These are phyloP conservation scores for Deilephila porcellus DNA, from an alignment of 2,888 invertebrate genomes.

Conservation along the genomic window DNA sequence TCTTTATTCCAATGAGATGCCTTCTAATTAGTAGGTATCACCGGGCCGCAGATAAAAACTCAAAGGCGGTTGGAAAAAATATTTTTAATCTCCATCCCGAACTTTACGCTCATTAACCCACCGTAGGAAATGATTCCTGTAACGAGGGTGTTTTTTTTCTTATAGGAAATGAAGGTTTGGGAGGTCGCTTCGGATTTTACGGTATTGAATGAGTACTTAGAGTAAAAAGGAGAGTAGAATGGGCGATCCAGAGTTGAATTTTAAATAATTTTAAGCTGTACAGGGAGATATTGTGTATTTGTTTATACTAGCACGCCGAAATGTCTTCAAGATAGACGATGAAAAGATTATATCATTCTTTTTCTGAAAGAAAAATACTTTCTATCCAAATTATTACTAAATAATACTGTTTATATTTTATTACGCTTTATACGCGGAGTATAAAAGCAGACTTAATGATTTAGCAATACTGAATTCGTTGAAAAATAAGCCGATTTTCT, in stretches of 20 bases:
- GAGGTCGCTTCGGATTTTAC: neutral
- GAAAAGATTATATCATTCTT: too few species aligned
- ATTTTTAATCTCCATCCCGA: slow-evolving; percentile 35
- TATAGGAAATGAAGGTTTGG: slow-evolving; percentile 13
- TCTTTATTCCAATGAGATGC: slow-evolving; percentile 18
- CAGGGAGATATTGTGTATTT: too few species aligned
- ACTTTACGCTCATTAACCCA: slow-evolving; percentile 48
- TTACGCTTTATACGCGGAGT: too few species aligned
- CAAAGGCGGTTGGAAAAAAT: slow-evolving; percentile 37
- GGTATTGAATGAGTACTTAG: neutral
- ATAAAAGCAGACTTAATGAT: too few species aligned
- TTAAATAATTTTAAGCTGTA: neutral
- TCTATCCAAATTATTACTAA: too few species aligned
- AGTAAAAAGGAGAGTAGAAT: neutral
- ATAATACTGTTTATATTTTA: too few species aligned
- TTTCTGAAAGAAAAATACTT: too few species aligned
- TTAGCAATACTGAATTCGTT: too few species aligned
- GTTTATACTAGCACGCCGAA: too few species aligned
- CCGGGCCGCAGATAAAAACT: slow-evolving; percentile 35
- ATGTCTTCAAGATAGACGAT: too few species aligned
- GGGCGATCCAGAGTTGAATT: neutral
- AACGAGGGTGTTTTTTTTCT: slow-evolving; percentile 13
- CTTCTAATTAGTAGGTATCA: slow-evolving; percentile 43
- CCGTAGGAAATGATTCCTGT: slow-evolving; percentile 27
- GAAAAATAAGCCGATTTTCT: too few species aligned